Evolutionary conservation across 2,888 invertebrate genomes (phyloP).

Genomic region (Eupithecia insigniata): DNA sequence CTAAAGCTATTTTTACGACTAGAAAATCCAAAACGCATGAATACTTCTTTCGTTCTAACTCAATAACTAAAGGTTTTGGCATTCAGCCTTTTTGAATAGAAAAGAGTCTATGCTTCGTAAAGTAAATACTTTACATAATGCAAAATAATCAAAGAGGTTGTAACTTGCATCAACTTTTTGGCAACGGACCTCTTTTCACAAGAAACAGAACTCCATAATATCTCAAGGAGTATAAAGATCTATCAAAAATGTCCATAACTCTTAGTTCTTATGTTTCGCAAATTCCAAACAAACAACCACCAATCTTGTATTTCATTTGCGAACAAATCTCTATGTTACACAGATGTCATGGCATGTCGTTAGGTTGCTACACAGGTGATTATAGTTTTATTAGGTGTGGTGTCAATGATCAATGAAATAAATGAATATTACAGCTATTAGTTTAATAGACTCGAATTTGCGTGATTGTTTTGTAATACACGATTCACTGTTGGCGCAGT

Average conservation of each 20-base stretch:
- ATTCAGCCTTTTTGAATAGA: not conserved
- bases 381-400: slow-evolving; percentile 3
- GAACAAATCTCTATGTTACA: not conserved
- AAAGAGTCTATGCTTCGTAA: not conserved
- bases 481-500: not conserved
- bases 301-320: not conserved
- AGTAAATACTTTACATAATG: not conserved
- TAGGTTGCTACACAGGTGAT: slow-evolving; percentile 4
- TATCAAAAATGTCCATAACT: not conserved
- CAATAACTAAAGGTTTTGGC: not conserved
- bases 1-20: no score
- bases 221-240: not conserved
- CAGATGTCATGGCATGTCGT: not conserved
- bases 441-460: not conserved
- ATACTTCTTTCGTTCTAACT: not conserved
- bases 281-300: not conserved
- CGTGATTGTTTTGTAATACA: slow-evolving; percentile 9
- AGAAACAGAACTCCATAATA: not conserved
- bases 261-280: not conserved
- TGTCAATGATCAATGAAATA: slow-evolving; percentile 15
- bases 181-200: not conserved
- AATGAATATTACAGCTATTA: slow-evolving; percentile 13
- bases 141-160: not conserved
- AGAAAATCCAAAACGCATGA: no score
- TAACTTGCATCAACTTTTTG: not conserved